phyloP scores from a whole-genome alignment of 1,140 invertebrate species.

The Radopholus similis region DNA sequence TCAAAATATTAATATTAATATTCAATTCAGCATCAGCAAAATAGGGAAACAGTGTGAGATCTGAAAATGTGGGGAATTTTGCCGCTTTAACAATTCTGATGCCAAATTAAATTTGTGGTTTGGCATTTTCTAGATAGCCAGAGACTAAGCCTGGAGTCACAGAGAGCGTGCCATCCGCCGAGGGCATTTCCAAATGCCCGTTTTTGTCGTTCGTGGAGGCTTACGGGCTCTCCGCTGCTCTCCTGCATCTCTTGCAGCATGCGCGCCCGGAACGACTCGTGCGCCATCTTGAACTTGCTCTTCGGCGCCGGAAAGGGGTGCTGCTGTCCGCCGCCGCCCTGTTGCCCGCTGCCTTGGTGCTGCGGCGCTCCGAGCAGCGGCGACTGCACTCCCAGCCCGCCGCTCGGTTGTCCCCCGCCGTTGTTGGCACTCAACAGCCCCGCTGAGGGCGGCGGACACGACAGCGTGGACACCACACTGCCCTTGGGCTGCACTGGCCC shows the following conservation, averaged over 20 bases:
- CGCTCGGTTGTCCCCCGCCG: not conserved
- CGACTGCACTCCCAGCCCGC: not conserved
- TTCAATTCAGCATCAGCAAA: no score
- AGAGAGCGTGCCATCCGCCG: no score
- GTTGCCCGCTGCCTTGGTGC: not conserved
- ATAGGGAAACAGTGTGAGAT: no score
- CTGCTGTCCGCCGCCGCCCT: not conserved
- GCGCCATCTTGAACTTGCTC: constrained; percentile 45
- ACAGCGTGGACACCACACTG: constrained; percentile 12
- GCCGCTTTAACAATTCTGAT: no score
- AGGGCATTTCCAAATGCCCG: no score
- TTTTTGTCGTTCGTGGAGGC: no score
- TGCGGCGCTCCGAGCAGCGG: not conserved
- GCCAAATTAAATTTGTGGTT: no score
- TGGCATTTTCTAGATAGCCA: no score
- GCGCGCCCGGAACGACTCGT: constrained; percentile 40
- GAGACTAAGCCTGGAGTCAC: no score
- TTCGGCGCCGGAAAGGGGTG: constrained; percentile 30
- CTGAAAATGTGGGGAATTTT: no score
- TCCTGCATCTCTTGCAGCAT: constrained; percentile 47
- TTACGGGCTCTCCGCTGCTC: constrained; percentile 36
- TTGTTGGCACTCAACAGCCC: not conserved
- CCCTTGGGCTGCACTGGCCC: no score
- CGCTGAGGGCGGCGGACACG: constrained; percentile 7
- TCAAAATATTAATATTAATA: no score